phyloP scores from a whole-genome alignment of 2,113 vertebrate species.

The Pandion haliaetus region DNA sequence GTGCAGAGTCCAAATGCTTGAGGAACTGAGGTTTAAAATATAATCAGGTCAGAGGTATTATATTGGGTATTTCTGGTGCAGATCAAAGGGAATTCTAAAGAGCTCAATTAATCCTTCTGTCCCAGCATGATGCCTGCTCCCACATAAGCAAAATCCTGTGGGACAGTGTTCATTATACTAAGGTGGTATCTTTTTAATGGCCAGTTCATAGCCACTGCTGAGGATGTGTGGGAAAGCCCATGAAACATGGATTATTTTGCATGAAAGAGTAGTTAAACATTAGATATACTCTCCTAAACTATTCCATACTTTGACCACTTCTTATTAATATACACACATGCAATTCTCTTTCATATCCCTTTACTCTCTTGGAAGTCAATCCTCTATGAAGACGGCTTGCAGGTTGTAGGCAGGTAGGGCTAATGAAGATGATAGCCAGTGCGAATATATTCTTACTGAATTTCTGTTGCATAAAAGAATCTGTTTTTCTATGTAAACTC shows the following conservation, averaged over 20 bases:
- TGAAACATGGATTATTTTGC: background rate
- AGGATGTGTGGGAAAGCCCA: background rate
- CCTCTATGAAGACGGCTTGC: background rate
- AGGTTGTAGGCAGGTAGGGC: background rate
- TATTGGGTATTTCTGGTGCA: background rate
- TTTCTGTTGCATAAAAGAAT: background rate
- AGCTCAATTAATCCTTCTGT: background rate
- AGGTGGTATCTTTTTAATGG: background rate
- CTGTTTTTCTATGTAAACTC: background rate
- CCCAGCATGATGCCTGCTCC: background rate
- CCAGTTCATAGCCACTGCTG: background rate
- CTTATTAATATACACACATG: background rate
- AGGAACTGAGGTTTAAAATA: background rate
- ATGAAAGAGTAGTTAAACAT: background rate
- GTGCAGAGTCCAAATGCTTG: background rate
- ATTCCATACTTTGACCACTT: background rate
- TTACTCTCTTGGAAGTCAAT: background rate
- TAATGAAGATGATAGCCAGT: background rate
- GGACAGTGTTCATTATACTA: background rate
- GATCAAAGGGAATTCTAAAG: slow-evolving; percentile 26
- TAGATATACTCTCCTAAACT: background rate
- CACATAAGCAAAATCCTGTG: background rate
- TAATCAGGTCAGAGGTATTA: background rate
- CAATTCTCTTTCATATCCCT: background rate
- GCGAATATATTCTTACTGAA: background rate